Evolutionary conservation across 2,888 invertebrate species (phyloP), one percentile per base, ranked within the genome.

Genomic region (Spodoptera exigua): DNA sequence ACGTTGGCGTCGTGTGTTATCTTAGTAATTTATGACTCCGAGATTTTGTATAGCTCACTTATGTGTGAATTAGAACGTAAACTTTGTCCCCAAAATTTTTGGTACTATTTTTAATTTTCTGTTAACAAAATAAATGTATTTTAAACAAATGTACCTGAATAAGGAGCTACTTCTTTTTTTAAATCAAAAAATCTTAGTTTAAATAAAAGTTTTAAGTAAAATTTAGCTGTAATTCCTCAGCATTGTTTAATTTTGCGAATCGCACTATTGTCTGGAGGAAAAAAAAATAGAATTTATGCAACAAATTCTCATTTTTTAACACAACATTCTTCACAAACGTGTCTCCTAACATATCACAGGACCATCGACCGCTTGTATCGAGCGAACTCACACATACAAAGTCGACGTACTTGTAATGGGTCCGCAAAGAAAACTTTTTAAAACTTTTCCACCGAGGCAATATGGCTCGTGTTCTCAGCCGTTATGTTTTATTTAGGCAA

Each of bases 371-470:
- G 89, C 82, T 81, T 85, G 83, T 90, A 91, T 90, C 86, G 88
- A 89, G 79, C 88, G 84, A 72, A 84, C 88, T 74, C 89, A 89
- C 90, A 89, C 90, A 88, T 83, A 90, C 89, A 86, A 85, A 82
- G 77, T 78, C 87, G 76, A 80, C 84, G 88, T 89, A 89, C 94
- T 92, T 92, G 93, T 94, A 94, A 94, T 94, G 93, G 94, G 92
- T 91, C 94, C 92, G 93, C 93, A 94, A 94, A 94, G 93, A 93
- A 94, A 94, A 94, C 91, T 94, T 94, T 94, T 94, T 89, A 94
- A 94, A 94, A 94, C 93, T 94, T 94, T 94, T 92, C 90, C 93
- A 92, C 89, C 92, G 92, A 94, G 92, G 94, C 94, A 94, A 94
- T 94, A 94, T 94, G 94, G 94, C 94, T 93, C 93, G 93, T 92